Conservation (phyloP, 2,888 invertebrate genomes). For the Ochropleura plecta region DNA sequence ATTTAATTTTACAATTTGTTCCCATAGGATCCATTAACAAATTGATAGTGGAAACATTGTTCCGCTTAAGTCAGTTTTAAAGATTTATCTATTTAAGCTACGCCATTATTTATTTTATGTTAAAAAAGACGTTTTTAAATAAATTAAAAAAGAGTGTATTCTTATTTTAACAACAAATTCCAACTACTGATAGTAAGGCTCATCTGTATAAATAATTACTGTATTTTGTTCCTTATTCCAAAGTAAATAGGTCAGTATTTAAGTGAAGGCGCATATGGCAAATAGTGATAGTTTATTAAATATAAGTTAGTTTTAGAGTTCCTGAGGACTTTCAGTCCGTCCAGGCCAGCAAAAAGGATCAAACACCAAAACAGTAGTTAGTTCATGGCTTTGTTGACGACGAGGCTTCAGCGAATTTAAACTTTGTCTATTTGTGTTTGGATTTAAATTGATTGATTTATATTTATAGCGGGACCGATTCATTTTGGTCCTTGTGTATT, state of each 20-base stretch:
- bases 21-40: not conserved
- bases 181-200: not conserved
- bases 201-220: not conserved
- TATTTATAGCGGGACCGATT: constrained; percentile 21
- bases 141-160: not conserved
- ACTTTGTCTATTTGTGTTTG: constrained; percentile 16
- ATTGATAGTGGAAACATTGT: not conserved
- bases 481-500: constrained; percentile 37
- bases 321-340: constrained; percentile 88
- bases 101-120: not conserved
- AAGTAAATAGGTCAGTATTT: constrained; percentile 12
- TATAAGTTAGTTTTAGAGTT: constrained; percentile 76
- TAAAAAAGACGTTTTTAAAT: not conserved
- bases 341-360: constrained; percentile 87
- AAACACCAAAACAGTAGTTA: constrained; percentile 90
- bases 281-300: constrained; percentile 12
- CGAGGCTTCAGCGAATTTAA: constrained; percentile 76
- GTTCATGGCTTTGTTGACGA: constrained; percentile 75
- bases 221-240: constrained; percentile 4
- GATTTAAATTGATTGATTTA: constrained; percentile 27
- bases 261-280: constrained; percentile 18
- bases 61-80: not conserved
- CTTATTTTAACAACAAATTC: not conserved
- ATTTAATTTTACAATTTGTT: not conserved
- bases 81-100: too few relatives aligned